Evolutionary conservation across 2,113 vertebrate genomes (phyloP).

Genomic region (Microtus ochrogaster): DNA sequence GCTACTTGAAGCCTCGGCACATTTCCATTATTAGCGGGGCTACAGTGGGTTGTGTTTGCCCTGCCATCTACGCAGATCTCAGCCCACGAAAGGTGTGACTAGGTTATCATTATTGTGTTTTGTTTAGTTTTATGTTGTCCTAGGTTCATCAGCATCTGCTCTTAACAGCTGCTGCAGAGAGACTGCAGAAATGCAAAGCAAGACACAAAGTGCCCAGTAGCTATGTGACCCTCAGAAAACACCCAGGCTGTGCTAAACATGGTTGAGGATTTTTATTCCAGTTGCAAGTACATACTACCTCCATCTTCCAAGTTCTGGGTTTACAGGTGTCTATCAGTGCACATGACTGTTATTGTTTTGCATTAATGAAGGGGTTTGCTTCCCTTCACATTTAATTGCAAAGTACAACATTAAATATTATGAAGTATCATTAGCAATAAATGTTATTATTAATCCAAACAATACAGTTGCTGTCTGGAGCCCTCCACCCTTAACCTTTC

Average conservation of each 20-base stretch:
- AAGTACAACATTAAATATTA: not conserved
- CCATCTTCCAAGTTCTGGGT: not conserved
- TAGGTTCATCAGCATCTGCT: not conserved
- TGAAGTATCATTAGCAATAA: too few relatives aligned
- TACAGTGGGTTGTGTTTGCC: not conserved
- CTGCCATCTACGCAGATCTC: not conserved
- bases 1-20: not conserved
- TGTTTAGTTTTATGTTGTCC: not conserved
- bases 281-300: not conserved
- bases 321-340: not conserved
- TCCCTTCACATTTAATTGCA: not conserved
- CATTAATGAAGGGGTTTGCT: not conserved
- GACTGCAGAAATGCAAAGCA: not conserved
- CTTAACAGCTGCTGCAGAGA: not conserved
- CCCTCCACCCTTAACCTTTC: not conserved
- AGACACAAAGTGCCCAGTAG: not conserved
- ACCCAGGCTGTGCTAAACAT: not conserved
- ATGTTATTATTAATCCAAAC: not conserved
- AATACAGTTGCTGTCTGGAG: not conserved
- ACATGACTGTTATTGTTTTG: too few relatives aligned
- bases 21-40: not conserved
- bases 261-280: not conserved
- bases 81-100: not conserved
- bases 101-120: not conserved
- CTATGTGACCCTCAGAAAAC: not conserved